Percentiles rank a stretch among this genome's conserved stretches.
Conservation (phyloP, 2,888 invertebrate species). For the Drosophila subsilvestris region DNA sequence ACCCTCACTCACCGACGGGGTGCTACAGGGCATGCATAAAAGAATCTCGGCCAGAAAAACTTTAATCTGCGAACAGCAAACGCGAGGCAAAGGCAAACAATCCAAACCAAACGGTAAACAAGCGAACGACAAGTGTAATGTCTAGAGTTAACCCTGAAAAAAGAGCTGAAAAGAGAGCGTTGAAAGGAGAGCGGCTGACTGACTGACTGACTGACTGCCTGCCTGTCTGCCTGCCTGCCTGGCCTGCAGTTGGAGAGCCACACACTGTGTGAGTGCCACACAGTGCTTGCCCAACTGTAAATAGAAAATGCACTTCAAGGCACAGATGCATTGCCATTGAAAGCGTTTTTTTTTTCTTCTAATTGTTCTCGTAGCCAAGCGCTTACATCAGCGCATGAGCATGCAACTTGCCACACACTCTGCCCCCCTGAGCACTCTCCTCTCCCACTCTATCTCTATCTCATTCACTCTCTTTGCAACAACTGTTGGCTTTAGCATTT, state of each 20-base stretch:
- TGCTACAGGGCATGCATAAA: background rate
- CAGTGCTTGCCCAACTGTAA: conserved; percentile 46
- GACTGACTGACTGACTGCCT: background rate
- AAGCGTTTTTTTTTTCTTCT: conserved; percentile 24
- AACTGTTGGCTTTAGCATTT: conserved; percentile 49
- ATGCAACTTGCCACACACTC: conserved; percentile 57
- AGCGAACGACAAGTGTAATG: conserved; percentile 38
- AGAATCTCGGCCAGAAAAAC: conserved; percentile 31
- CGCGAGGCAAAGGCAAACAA: conserved; percentile 29
- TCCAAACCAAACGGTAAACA: conserved; percentile 40
- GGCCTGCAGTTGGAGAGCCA: conserved; percentile 33
- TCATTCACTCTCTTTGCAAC: background rate
- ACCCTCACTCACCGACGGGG: no score
- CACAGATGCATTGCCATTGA: conserved; percentile 15
- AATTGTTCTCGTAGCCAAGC: conserved; percentile 41
- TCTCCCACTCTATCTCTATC: background rate
- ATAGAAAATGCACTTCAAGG: conserved; percentile 57
- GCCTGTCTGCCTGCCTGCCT: conserved; percentile 6
- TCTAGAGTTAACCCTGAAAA: conserved; percentile 65
- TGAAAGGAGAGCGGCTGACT: background rate
- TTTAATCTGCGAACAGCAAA: conserved; percentile 29
- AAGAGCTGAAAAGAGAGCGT: conserved; percentile 6
- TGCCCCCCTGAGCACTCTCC: background rate
- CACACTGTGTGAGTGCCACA: no score
- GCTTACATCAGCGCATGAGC: conserved; percentile 78